Evolutionary conservation across 2,113 vertebrate species (phyloP).

Genomic region (Calyptomena viridis): DNA sequence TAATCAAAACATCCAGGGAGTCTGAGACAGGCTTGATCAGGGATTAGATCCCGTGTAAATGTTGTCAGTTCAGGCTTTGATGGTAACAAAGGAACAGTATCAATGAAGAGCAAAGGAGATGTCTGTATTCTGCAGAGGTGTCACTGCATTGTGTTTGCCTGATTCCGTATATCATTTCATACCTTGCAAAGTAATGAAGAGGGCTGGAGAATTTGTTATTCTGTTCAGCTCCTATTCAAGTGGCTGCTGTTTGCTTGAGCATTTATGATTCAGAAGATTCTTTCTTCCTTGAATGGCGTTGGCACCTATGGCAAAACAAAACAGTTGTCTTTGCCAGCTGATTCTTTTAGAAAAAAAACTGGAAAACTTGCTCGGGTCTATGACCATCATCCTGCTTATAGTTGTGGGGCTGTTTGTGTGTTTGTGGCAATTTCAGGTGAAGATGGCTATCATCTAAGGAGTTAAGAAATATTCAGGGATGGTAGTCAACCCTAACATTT

Average conservation of each 20-base stretch:
- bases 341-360: background rate
- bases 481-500: background rate
- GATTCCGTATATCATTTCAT: background rate
- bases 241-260: background rate
- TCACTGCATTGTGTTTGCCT: background rate
- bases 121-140: background rate
- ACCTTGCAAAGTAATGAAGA: background rate
- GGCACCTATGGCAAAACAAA: background rate
- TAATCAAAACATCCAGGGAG: background rate
- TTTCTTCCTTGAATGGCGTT: background rate
- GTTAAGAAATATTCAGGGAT: background rate
- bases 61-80: background rate
- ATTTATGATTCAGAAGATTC: background rate
- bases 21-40: background rate
- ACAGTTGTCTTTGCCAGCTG: background rate
- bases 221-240: background rate
- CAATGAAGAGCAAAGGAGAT: background rate
- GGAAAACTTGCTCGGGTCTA: background rate
- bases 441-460: background rate
- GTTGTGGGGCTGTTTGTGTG: accelerated
- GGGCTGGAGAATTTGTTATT: background rate
- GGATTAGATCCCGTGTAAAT: background rate
- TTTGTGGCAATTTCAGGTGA: background rate
- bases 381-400: background rate
- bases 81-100: background rate